A percentile compares a stretch with the other conserved stretches of the same genome.
Evolutionary conservation across 2,888 invertebrate species (phyloP).

Genomic region (Tetanocera ferruginea): DNA sequence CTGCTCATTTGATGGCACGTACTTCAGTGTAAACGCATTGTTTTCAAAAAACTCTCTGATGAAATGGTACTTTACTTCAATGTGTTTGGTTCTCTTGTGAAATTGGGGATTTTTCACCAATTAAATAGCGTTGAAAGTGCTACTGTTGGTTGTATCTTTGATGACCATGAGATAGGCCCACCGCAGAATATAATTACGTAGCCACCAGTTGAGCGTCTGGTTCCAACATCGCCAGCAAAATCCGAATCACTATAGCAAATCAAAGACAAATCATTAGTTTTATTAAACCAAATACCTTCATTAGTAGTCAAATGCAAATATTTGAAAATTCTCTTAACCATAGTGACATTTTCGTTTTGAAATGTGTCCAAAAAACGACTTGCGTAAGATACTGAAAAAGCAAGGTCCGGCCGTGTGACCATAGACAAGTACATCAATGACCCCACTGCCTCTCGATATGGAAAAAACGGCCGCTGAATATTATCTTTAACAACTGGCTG

Average conservation of each 20-base stretch:
- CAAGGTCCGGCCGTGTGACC: too few species aligned
- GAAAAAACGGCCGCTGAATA: too few species aligned
- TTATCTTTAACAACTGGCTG: too few species aligned
- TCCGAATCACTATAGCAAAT: background rate
- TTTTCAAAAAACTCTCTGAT: background rate
- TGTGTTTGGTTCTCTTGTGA: conserved; percentile 27
- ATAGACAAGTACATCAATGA: too few species aligned
- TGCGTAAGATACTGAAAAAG: too few species aligned
- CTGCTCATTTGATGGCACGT: background rate
- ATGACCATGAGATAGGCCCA: background rate
- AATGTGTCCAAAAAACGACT: too few species aligned
- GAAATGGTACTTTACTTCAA: conserved; percentile 22
- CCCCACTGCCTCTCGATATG: too few species aligned
- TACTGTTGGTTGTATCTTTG: conserved; percentile 3
- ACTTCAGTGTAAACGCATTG: background rate
- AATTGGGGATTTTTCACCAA: conserved; percentile 1
- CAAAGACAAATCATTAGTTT: background rate
- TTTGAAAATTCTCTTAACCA: background rate
- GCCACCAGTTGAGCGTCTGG: conserved; percentile 10
- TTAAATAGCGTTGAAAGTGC: conserved; percentile 5
- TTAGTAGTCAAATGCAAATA: background rate
- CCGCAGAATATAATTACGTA: background rate
- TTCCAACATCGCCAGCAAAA: conserved; percentile 13
- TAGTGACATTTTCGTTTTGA: conserved; percentile 14
- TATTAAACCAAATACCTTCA: background rate